Percentiles rank a stretch among this genome's conserved stretches.
Evolutionary conservation across 2,888 invertebrate species (phyloP).

Genomic region (Lucinisca nassula): DNA sequence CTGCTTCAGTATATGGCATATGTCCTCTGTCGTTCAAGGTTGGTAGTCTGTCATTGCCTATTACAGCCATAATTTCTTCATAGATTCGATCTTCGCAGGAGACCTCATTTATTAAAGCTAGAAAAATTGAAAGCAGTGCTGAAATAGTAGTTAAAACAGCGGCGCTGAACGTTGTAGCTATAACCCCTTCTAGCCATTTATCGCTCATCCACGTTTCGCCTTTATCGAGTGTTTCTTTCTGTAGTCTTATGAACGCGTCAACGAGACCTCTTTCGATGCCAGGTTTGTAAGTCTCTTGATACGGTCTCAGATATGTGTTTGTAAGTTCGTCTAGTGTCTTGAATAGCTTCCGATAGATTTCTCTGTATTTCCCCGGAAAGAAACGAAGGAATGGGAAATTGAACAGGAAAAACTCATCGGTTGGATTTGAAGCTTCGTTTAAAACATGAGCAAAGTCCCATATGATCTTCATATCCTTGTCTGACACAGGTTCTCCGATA

Average conservation of each 20-base stretch:
- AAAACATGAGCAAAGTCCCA: background rate
- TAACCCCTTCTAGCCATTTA: background rate
- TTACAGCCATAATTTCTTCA: background rate
- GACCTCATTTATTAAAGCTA: background rate
- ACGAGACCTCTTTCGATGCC: background rate
- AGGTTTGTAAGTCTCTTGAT: background rate
- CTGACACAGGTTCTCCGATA: background rate
- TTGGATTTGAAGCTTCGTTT: background rate
- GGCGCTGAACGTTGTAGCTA: background rate
- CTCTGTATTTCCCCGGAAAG: background rate
- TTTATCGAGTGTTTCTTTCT: background rate
- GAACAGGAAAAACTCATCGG: background rate
- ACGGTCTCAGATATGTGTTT: background rate
- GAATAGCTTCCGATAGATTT: background rate
- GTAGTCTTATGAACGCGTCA: background rate
- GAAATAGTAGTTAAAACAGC: background rate
- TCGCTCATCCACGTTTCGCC: background rate
- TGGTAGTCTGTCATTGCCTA: constrained; percentile 18
- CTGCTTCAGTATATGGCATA: constrained; percentile 55
- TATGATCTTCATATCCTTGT: background rate
- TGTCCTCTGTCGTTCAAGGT: constrained; percentile 35
- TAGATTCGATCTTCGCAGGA: background rate
- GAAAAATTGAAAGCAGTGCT: background rate
- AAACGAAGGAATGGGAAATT: background rate
- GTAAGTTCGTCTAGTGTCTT: background rate